phyloP scores from a whole-genome alignment of 1,140 invertebrate genomes.

The Trichonephila inaurata region DNA sequence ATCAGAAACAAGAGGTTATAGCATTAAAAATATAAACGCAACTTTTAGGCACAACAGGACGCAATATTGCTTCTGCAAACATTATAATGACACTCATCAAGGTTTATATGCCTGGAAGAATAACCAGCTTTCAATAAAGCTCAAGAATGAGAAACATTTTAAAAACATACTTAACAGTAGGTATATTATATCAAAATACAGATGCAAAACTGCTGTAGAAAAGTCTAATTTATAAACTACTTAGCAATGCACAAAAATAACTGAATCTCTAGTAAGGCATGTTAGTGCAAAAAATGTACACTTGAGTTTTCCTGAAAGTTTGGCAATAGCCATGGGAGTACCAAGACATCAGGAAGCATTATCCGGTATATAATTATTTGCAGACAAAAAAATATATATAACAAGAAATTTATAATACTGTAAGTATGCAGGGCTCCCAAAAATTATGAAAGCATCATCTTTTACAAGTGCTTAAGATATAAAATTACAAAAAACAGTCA shows the following conservation, averaged over 20 bases:
- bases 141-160: constrained; percentile 52
- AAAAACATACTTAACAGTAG: constrained; percentile 70
- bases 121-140: constrained; percentile 62
- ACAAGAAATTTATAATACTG: constrained; percentile 69
- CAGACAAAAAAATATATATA: constrained; percentile 40
- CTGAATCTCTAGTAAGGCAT: constrained; percentile 50
- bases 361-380: background rate
- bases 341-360: background rate
- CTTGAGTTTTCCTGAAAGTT: background rate
- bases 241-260: constrained; percentile 48
- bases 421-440: constrained; percentile 69
- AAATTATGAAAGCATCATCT: constrained; percentile 59
- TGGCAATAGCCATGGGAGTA: background rate
- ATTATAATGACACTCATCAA: background rate
- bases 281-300: constrained; percentile 32
- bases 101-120: constrained; percentile 38
- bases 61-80: constrained; percentile 29
- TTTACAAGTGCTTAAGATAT: constrained; percentile 40
- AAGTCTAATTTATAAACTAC: constrained; percentile 70
- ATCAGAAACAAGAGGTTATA: constrained; percentile 6
- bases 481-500: constrained; percentile 54
- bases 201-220: constrained; percentile 66
- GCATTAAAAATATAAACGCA: constrained; percentile 43
- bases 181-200: constrained; percentile 73
- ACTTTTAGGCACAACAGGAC: constrained; percentile 11